Conservation (phyloP, 2,888 invertebrate species). For the Drosophila ochracea region DNA sequence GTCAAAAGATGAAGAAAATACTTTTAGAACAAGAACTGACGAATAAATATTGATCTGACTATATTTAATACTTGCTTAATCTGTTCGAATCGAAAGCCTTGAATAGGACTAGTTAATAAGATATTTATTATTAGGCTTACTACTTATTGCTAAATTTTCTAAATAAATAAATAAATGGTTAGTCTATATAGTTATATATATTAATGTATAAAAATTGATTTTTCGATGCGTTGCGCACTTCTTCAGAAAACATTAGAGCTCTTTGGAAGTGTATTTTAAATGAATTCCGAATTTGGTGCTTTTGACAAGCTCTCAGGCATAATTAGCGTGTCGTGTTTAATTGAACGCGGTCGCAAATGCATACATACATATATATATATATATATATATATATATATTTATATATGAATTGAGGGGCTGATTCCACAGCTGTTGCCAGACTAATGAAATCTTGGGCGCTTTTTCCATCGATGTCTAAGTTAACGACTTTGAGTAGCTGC, state of each 20-base stretch:
- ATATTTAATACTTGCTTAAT: rapidly evolving
- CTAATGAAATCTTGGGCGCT: slow-evolving; percentile 23
- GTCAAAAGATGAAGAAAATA: not conserved
- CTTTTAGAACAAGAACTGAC: not conserved
- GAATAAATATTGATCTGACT: not conserved
- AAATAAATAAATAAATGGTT: not conserved
- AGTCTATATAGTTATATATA: too few relatives aligned
- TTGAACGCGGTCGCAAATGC: slow-evolving; percentile 55
- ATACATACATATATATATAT: not conserved
- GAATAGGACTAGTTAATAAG: not conserved
- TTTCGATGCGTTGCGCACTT: not conserved
- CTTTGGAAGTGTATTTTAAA: not conserved
- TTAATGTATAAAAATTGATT: too few relatives aligned
- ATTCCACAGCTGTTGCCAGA: slow-evolving; percentile 39
- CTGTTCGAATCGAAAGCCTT: not conserved
- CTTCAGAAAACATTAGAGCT: not conserved
- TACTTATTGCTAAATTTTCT: not conserved
- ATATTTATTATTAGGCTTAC: too few relatives aligned
- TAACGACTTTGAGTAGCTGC: slow-evolving; percentile 13
- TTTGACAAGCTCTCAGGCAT: slow-evolving; percentile 53
- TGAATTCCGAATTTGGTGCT: slow-evolving; percentile 38
- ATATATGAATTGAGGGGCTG: not conserved
- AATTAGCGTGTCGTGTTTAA: slow-evolving; percentile 75
- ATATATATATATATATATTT: not conserved
- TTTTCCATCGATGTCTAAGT: slow-evolving; percentile 5